phyloP scores from a whole-genome alignment of 1,140 invertebrate species.

The Elymnias hypermnestra region DNA sequence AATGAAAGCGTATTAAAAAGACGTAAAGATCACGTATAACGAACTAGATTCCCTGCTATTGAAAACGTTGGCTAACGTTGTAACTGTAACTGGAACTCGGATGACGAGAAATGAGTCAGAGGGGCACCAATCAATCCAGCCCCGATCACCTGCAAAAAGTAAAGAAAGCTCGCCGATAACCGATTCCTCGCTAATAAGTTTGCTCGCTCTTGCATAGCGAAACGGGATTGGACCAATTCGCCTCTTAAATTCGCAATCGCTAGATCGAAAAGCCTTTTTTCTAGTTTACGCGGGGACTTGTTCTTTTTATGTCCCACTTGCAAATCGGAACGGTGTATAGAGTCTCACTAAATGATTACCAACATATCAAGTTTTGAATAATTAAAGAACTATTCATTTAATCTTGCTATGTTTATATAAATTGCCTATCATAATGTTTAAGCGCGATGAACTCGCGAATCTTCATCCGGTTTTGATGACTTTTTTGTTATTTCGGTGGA shows the following conservation, averaged over 20 bases:
- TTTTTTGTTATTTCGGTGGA: too few relatives aligned
- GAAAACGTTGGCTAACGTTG: neutral
- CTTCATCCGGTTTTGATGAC: too few relatives aligned
- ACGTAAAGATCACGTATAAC: neutral
- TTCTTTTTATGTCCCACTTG: constrained; percentile 25
- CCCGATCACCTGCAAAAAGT: constrained; percentile 47
- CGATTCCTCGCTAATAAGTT: constrained; percentile 60
- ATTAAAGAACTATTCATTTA: too few relatives aligned
- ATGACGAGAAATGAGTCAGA: constrained; percentile 38
- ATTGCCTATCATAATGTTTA: too few relatives aligned
- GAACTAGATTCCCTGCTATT: neutral
- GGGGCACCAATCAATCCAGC: constrained; percentile 47
- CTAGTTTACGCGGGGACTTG: constrained; percentile 23
- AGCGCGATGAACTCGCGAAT: too few relatives aligned
- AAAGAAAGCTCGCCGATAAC: constrained; percentile 49
- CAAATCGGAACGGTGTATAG: neutral
- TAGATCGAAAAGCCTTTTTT: constrained; percentile 38
- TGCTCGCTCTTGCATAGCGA: constrained; percentile 59
- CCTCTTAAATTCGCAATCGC: constrained; percentile 57
- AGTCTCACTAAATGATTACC: too few relatives aligned
- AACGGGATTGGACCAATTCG: constrained; percentile 58
- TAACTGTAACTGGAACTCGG: constrained; percentile 1
- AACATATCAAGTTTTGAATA: too few relatives aligned
- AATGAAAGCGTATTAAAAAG: neutral
- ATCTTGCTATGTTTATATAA: too few relatives aligned